Percentiles rank a stretch among this genome's conserved stretches.
phyloP scores from a whole-genome alignment of 2,113 vertebrate species.

The Aegithalos caudatus region DNA sequence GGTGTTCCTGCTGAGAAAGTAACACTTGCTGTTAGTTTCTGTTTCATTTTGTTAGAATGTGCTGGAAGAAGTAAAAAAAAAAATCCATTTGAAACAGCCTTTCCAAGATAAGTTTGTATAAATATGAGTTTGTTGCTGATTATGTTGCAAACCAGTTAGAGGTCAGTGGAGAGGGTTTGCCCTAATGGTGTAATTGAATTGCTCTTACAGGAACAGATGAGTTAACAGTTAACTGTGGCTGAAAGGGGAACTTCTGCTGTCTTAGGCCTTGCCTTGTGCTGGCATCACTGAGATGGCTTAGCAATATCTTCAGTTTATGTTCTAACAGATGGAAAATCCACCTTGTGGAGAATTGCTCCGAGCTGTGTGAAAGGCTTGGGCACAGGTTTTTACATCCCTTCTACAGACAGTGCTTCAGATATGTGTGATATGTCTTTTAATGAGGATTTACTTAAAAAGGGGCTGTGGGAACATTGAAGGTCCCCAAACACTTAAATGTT shows the following conservation, averaged over 20 bases:
- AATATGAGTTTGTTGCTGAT: neutral
- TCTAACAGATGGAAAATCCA: neutral
- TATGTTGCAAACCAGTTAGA: neutral
- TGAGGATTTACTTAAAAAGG: neutral
- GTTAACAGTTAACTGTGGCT: neutral
- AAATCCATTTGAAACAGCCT: neutral
- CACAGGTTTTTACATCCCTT: neutral
- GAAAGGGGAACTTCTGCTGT: neutral
- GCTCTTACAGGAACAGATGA: neutral
- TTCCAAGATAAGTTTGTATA: neutral
- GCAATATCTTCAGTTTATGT: neutral
- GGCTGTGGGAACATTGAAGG: neutral
- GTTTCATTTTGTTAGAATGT: neutral
- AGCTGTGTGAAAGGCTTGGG: neutral
- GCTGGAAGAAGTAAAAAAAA: neutral
- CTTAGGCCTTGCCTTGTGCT: neutral
- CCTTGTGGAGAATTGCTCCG: neutral
- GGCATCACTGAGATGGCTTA: neutral
- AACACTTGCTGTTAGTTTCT: neutral
- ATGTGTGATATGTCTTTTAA: neutral
- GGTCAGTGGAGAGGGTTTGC: neutral
- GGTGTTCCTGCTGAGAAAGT: fast-evolving
- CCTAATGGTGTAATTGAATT: neutral
- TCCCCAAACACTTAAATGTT: neutral
- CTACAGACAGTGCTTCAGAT: neutral